Conservation (phyloP, 1,140 invertebrate genomes). For the Zophobas morio region DNA sequence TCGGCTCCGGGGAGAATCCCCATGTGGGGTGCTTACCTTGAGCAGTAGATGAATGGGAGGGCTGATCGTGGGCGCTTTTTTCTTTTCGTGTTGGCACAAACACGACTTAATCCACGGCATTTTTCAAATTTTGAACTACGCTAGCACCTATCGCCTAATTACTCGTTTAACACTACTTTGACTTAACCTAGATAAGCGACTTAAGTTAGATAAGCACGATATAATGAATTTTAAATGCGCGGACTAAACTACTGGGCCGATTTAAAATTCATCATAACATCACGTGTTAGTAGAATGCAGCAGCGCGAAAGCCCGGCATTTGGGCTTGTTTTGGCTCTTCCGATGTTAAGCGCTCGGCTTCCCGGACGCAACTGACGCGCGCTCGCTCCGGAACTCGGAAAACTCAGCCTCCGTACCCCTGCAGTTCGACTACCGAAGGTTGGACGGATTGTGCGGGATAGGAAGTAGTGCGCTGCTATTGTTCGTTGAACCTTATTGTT, state of each 20-base stretch:
- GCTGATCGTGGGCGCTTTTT: constrained; percentile 68
- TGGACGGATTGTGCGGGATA: background rate
- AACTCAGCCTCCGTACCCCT: constrained; percentile 55
- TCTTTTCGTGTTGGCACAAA: constrained; percentile 68
- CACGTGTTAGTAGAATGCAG: constrained; percentile 34
- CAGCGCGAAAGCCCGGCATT: constrained; percentile 43
- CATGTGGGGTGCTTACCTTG: constrained; percentile 62
- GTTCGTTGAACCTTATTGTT: constrained; percentile 39
- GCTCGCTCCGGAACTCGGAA: constrained; percentile 56
- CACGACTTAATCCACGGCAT: constrained; percentile 69
- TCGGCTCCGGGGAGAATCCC: background rate
- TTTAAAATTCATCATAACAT: constrained; percentile 47
- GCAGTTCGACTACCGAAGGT: constrained; percentile 46
- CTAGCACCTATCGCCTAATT: constrained; percentile 13
- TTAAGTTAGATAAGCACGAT: constrained; percentile 34
- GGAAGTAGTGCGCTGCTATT: constrained; percentile 18
- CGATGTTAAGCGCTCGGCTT: constrained; percentile 56
- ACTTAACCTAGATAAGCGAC: constrained; percentile 34
- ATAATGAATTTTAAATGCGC: constrained; percentile 36
- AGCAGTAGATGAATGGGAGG: constrained; percentile 67
- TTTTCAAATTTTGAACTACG: constrained; percentile 44
- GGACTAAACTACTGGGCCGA: constrained; percentile 5
- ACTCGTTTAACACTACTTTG: background rate
- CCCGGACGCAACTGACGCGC: constrained; percentile 62
- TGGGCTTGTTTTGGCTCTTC: constrained; percentile 45